Evolutionary conservation across 1,140 invertebrate species (phyloP), one percentile per base, ranked within the genome.

Genomic region (Paracyclopina nana): DNA sequence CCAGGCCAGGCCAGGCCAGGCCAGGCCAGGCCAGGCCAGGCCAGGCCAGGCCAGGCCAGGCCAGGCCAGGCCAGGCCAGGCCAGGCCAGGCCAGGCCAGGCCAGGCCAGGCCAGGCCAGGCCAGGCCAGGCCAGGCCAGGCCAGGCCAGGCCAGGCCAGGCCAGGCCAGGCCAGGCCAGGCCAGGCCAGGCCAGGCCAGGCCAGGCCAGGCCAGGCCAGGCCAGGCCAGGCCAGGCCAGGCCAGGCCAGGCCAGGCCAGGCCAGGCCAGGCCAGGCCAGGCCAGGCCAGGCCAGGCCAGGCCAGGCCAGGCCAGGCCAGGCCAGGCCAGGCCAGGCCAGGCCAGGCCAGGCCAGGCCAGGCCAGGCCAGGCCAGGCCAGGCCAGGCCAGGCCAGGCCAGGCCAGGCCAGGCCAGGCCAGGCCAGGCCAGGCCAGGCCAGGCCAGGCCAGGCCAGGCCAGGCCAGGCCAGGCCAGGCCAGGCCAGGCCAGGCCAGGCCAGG

Each of bases 1-100:
- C 43, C 50, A 57, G 56, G 56, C 57, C 25, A 46, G 53, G 53
- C 53, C 53, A 54, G 53, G 53, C 53, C 53, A 56, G 55, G 49
- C 54, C 54, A 55, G 28, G 55, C 34, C 53, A 54, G 53, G 53
- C 53, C 53, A 54, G 53, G 53, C 53, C 55, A 55, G 55, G 53
- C 53, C 53, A 54, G 31, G 50, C 40, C 50, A 51, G 54, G n/a
- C 55, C 38, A 42, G 49, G 34, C 31, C 46, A 46, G 54, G 52
- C 54, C 52, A 53, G 54, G 45, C 51, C 56, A 57, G 56, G 56
- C 56, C 56, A 57, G 55, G n/a, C n/a, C n/a, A n/a, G n/a, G 55
- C 55, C 55, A 53, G 55, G 53, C 56, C 48, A 56, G 55, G 55
- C 52, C 54, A 56, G 54, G 54, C 54, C 54, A 55, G 54, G 54